phyloP scores from a whole-genome alignment of 2,888 invertebrate genomes.

The Papilio protenor region DNA sequence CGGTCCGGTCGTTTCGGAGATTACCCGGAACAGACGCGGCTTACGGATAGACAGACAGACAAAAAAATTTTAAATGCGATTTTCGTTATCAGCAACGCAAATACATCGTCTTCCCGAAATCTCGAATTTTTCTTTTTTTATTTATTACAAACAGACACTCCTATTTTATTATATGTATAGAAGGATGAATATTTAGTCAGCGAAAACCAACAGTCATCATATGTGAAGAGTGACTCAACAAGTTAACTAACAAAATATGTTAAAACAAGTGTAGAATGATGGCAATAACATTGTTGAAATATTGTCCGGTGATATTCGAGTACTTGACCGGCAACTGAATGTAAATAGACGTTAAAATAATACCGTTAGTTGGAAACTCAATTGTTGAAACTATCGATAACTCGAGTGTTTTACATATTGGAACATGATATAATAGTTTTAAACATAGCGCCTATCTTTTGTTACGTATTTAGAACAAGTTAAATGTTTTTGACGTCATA shows the following conservation, averaged over 20 bases:
- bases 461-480: not conserved
- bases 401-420: not conserved
- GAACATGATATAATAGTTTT: not conserved
- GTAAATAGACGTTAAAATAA: not conserved
- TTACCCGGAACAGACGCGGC: too few relatives aligned
- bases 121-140: too few relatives aligned
- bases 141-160: too few relatives aligned
- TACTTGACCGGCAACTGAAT: not conserved
- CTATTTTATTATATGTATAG: too few relatives aligned
- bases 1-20: too few relatives aligned
- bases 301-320: not conserved
- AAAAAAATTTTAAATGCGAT: too few relatives aligned
- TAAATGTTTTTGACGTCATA: not conserved
- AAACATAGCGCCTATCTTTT: not conserved
- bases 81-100: too few relatives aligned
- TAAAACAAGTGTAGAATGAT: not conserved
- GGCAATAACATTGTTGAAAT: not conserved
- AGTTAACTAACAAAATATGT: not conserved
- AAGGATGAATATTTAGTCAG: not conserved
- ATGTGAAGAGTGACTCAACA: not conserved
- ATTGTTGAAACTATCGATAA: not conserved
- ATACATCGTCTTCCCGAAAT: too few relatives aligned
- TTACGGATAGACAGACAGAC: too few relatives aligned
- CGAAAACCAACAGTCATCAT: not conserved
- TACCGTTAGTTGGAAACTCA: not conserved